These are phyloP conservation scores for Willisornis vidua DNA, from an alignment of 2,113 vertebrate genomes.

Conservation along the genomic window DNA sequence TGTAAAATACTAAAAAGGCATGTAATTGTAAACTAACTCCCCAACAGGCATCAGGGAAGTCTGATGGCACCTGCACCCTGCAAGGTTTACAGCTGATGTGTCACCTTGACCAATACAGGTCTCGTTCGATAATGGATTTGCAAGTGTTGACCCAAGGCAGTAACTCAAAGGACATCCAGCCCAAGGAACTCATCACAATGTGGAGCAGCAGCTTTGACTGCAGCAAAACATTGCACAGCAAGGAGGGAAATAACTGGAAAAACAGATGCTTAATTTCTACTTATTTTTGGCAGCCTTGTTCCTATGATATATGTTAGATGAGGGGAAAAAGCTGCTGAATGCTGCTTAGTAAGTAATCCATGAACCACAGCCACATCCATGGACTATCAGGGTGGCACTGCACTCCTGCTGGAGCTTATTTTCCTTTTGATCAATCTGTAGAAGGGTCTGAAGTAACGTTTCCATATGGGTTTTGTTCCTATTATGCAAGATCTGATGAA, in stretches of 20 bases:
- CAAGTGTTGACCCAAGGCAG: background rate
- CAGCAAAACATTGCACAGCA: background rate
- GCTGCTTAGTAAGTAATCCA: background rate
- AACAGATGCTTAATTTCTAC: conserved; percentile 32
- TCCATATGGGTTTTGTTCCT: background rate
- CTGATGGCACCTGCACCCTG: background rate
- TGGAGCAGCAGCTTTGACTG: background rate
- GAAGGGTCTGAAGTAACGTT: background rate
- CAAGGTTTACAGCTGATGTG: background rate
- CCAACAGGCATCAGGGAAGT: background rate
- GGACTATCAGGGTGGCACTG: background rate
- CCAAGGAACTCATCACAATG: background rate
- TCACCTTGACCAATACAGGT: background rate
- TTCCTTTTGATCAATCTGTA: background rate
- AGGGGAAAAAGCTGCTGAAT: background rate
- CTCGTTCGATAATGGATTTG: background rate
- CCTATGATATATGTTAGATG: background rate
- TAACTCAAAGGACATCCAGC: background rate
- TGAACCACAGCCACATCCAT: background rate
- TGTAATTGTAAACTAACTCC: background rate
- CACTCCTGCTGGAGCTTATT: background rate
- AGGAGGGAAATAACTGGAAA: background rate
- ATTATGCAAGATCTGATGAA: conserved; percentile 1
- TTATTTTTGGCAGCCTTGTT: conserved; percentile 38
- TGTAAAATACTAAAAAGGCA: background rate